These are phyloP conservation scores for Leiothrix lutea DNA, from an alignment of 2,113 vertebrate species.

Conservation along the genomic window DNA sequence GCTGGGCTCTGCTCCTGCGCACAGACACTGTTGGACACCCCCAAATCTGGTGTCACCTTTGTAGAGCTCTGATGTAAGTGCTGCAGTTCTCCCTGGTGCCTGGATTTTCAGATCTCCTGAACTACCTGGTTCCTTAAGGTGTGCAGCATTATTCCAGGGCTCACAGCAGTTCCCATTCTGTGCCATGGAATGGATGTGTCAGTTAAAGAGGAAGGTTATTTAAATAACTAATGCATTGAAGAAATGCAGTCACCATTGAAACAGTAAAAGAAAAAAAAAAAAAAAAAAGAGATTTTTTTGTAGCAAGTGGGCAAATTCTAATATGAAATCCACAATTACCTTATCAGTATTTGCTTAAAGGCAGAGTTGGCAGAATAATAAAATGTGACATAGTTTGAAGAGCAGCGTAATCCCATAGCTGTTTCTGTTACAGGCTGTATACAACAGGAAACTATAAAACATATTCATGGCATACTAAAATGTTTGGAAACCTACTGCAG, in stretches of 20 bases:
- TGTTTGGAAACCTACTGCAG: neutral
- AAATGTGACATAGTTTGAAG: conserved; percentile 13
- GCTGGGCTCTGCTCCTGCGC: accelerated
- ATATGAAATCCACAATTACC: neutral
- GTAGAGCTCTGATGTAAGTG: neutral
- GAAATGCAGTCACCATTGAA: neutral
- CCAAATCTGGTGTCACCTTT: accelerated
- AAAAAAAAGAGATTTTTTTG: neutral
- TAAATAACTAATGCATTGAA: neutral
- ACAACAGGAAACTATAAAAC: neutral
- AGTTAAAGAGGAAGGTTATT: neutral
- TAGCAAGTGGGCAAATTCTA: neutral
- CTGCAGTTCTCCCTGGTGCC: accelerated
- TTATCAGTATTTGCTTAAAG: conserved; percentile 16
- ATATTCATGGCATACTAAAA: neutral
- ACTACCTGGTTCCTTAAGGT: neutral
- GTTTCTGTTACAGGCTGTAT: neutral
- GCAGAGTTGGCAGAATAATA: neutral
- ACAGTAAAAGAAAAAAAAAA: neutral
- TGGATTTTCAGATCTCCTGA: neutral
- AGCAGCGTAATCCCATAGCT: neutral
- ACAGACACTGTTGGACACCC: neutral
- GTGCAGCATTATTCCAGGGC: neutral
- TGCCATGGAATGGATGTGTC: neutral
- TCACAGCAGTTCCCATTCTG: neutral